These are phyloP conservation scores for Catocala sponsa DNA, from an alignment of 2,888 invertebrate genomes.

Conservation along the genomic window DNA sequence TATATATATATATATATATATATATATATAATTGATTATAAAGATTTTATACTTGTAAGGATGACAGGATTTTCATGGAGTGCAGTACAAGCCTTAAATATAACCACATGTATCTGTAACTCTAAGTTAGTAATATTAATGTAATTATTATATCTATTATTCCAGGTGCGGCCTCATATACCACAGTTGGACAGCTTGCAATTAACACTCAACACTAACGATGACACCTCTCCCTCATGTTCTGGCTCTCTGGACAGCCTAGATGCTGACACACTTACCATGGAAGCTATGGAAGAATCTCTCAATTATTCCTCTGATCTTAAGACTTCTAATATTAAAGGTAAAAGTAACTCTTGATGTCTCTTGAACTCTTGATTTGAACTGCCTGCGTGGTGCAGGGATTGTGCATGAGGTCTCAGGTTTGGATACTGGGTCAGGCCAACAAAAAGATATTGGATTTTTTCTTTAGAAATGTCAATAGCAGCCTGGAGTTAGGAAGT, in stretches of 20 bases:
- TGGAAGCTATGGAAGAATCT: slow-evolving; percentile 83
- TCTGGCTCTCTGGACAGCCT: slow-evolving; percentile 82
- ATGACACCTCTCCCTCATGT: slow-evolving; percentile 81
- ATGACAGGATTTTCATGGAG: too few species aligned
- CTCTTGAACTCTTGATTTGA: neutral
- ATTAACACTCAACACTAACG: slow-evolving; percentile 77
- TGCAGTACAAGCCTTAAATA: too few species aligned
- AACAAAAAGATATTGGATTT: too few species aligned
- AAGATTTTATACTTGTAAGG: too few species aligned
- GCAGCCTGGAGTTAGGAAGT: too few species aligned
- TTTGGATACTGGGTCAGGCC: too few species aligned
- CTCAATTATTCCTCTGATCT: slow-evolving; percentile 77
- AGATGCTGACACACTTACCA: slow-evolving; percentile 78
- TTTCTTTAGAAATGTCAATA: too few species aligned
- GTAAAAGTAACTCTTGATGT: slow-evolving; percentile 49
- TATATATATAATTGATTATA: too few species aligned
- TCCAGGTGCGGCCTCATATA: slow-evolving; percentile 90
- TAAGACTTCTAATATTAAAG: slow-evolving; percentile 81
- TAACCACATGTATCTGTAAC: too few species aligned
- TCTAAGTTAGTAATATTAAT: neutral
- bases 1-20: too few species aligned
- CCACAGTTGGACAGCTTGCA: slow-evolving; percentile 90
- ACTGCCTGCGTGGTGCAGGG: too few species aligned
- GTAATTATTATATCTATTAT: slow-evolving; percentile 23
- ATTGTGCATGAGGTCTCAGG: too few species aligned